Percentiles rank a stretch among this genome's conserved stretches.
These are phyloP conservation scores for Hylaeus anthracinus DNA, from an alignment of 1,140 invertebrate species.

Conservation along the genomic window DNA sequence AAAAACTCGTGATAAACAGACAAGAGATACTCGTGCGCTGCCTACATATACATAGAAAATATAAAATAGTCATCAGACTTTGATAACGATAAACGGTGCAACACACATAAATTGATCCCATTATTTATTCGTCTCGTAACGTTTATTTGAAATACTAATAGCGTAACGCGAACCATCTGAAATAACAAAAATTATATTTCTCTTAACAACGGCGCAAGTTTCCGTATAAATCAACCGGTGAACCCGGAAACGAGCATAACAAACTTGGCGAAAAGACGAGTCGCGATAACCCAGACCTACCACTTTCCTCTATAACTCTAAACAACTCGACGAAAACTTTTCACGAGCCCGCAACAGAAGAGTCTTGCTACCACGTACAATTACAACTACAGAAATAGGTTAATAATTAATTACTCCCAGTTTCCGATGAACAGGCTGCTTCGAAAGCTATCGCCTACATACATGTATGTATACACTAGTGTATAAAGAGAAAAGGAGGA, in stretches of 20 bases:
- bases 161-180: neutral
- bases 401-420: slow-evolving; percentile 40
- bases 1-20: no score
- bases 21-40: no score
- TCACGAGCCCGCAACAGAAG: neutral
- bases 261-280: neutral
- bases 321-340: neutral
- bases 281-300: neutral
- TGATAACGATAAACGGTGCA: no score
- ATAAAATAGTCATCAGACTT: no score
- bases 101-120: no score
- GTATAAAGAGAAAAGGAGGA: no score
- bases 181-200: neutral
- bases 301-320: neutral
- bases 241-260: neutral
- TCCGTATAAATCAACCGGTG: neutral
- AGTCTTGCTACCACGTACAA: neutral
- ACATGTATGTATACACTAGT: no score
- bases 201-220: neutral
- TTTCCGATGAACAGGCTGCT: neutral
- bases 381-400: slow-evolving; percentile 3
- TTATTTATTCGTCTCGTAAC: no score
- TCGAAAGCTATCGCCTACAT: neutral
- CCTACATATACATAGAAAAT: no score
- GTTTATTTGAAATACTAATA: no score